Evolutionary conservation across 2,888 invertebrate species (phyloP), one percentile per base, ranked within the genome.

Genomic region (Conchocele bisecta): DNA sequence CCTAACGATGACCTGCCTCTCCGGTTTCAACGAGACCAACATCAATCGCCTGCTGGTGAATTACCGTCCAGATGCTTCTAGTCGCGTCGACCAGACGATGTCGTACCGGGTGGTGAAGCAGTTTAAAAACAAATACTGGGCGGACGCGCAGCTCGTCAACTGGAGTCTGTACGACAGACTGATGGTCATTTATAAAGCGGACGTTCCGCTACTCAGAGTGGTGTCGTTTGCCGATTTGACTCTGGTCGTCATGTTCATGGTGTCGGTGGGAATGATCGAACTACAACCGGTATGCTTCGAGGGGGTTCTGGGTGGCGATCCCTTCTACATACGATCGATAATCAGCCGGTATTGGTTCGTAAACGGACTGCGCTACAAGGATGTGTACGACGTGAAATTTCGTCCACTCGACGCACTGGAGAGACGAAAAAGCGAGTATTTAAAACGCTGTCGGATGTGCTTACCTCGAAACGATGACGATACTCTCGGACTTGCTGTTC

Each of bases 51-150:
- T 60, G 6, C 31, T 60, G 39, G 51, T 51, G 7, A 50, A 51
- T 31, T 60, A 60, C 29, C 20, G n/a, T 22, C 60, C 60, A 26
- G n/a, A 6, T 9, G 28, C 26, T 26, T 37, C 39, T n/a, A 13
- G n/a, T 28, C 13, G 4, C 6, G 39, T 59, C 4, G 26, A 26
- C 22, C 31, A 46, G 11, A 44, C 33, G 11, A 33, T 35, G 20
- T 22, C 37, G 5, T 60, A 51, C 20, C 9, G 7, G n/a, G 51
- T 60, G 5, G 37, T 50, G 28, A 60, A 24, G 20, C 17, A 39
- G 20, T 60, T 60, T 24, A 37, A 50, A 13, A 60, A 60, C 51
- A n/a, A 51, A 41, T 60, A 60, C 26, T 39, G 50, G 37, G 60
- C 60, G 5, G 24, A 28, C 20, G 50, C 60, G n/a, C 50, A 50